Evolutionary conservation across 2,888 invertebrate species (phyloP).

Genomic region (Volucella zonaria): DNA sequence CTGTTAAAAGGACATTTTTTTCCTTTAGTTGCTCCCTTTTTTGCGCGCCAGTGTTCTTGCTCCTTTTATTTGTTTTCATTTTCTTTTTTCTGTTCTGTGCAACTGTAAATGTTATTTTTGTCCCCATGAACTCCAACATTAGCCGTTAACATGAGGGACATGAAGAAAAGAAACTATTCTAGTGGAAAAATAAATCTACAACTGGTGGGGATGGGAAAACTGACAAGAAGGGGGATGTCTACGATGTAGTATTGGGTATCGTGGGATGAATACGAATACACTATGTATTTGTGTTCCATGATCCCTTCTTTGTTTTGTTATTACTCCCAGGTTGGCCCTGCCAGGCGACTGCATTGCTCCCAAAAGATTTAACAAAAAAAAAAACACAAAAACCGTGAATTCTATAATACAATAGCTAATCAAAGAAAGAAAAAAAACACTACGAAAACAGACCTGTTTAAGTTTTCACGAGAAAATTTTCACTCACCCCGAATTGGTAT

Average conservation of each 20-base stretch:
- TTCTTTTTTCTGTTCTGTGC: slow-evolving; percentile 23
- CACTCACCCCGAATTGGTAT: not conserved
- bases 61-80: not conserved
- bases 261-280: not conserved
- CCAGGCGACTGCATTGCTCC: slow-evolving; percentile 26
- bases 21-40: slow-evolving; percentile 37
- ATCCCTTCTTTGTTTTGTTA: slow-evolving; percentile 37
- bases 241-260: not conserved
- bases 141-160: slow-evolving; percentile 69
- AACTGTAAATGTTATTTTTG: slow-evolving; percentile 65
- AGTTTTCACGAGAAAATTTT: not conserved
- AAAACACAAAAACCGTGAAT: not conserved
- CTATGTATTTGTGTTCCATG: slow-evolving; percentile 3
- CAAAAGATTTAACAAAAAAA: not conserved
- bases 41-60: not conserved
- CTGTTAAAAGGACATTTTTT: slow-evolving; percentile 64
- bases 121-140: slow-evolving; percentile 71
- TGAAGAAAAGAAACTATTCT: slow-evolving; percentile 65
- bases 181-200: slow-evolving; percentile 64
- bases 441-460: not conserved
- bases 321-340: slow-evolving; percentile 32
- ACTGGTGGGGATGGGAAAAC: slow-evolving; percentile 12
- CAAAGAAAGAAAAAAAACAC: too few relatives aligned
- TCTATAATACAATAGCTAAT: too few relatives aligned
- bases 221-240: not conserved